These are phyloP conservation scores for Salvator merianae DNA, from an alignment of 2,113 vertebrate genomes.

Conservation along the genomic window DNA sequence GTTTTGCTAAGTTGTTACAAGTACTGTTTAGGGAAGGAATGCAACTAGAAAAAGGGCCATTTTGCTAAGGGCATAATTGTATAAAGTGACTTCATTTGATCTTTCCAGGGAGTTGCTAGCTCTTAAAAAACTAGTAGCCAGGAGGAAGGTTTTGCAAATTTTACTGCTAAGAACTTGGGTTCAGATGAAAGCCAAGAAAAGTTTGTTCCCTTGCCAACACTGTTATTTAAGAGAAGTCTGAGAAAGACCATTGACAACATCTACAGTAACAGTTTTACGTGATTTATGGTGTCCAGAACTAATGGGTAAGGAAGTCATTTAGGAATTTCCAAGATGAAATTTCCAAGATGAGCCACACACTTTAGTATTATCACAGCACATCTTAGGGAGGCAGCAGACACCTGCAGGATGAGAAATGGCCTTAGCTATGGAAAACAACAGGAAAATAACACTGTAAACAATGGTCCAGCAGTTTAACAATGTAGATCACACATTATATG, in stretches of 20 bases:
- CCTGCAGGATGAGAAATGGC: not conserved
- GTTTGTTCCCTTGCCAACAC: not conserved
- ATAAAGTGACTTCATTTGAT: not conserved
- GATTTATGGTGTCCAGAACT: not conserved
- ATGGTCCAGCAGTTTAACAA: not conserved
- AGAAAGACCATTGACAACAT: not conserved
- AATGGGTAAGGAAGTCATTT: not conserved
- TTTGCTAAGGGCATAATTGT: not conserved
- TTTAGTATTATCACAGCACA: not conserved
- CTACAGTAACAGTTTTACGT: not conserved
- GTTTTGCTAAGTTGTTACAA: not conserved
- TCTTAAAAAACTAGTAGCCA: not conserved
- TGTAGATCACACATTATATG: not conserved
- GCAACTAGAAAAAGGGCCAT: not conserved
- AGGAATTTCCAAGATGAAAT: not conserved
- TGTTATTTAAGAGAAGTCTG: not conserved
- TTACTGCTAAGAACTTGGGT: not conserved
- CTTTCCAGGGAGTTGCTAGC: not conserved
- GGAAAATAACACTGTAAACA: not conserved
- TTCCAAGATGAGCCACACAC: not conserved
- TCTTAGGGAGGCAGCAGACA: not conserved
- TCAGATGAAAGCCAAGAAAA: not conserved
- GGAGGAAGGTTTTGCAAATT: not conserved
- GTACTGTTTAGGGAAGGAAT: accelerated
- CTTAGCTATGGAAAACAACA: accelerated